Conservation (phyloP, 2,888 invertebrate species). For the Latrodectus elegans region DNA sequence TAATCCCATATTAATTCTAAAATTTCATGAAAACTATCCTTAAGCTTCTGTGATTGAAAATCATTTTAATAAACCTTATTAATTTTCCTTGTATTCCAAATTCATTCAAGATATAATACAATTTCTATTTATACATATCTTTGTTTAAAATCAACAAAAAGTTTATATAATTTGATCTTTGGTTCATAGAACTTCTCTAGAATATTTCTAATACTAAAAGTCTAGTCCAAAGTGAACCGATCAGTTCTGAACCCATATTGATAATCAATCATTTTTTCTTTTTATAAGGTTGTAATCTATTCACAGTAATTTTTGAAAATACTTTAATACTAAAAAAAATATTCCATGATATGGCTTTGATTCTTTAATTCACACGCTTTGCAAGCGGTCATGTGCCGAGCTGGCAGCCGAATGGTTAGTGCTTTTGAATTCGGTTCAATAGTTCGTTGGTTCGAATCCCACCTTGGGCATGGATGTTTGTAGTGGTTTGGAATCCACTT, state of each 20-base stretch:
- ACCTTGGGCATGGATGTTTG: too few relatives aligned
- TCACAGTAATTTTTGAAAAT: not conserved
- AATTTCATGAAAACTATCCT: not conserved
- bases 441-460: too few relatives aligned
- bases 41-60: too few relatives aligned
- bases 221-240: too few relatives aligned
- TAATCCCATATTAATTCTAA: too few relatives aligned
- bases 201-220: not conserved
- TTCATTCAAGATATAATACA: not conserved
- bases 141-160: not conserved
- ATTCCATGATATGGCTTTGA: not conserved
- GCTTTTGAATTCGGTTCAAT: too few relatives aligned
- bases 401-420: too few relatives aligned
- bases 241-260: too few relatives aligned
- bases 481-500: too few relatives aligned
- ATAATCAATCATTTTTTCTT: not conserved
- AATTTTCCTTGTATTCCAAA: too few relatives aligned
- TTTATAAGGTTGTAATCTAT: not conserved
- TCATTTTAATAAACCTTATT: too few relatives aligned
- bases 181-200: not conserved
- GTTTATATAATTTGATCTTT: not conserved
- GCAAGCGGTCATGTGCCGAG: not conserved
- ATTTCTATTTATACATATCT: not conserved
- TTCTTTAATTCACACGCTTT: not conserved
- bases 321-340: not conserved